A percentile compares a stretch with the other conserved stretches of the same genome.
phyloP scores from a whole-genome alignment of 1,140 invertebrate genomes.

The Steinernema feltiae region DNA sequence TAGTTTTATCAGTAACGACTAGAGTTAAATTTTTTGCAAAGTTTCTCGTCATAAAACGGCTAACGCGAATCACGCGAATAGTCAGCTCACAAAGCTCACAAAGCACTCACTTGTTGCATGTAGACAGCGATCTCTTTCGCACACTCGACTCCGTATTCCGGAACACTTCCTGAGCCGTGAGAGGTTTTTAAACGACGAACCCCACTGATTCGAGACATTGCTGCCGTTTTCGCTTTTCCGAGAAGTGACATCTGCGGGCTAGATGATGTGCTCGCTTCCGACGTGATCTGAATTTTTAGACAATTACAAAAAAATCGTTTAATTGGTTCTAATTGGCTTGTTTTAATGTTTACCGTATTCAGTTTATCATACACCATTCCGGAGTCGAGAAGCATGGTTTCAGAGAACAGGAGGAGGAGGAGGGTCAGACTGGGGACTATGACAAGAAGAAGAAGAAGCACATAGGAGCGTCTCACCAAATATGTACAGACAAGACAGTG shows the following conservation, averaged over 20 bases:
- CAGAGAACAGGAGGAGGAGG: neutral
- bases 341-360: neutral
- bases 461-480: no score
- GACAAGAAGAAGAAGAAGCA: no score
- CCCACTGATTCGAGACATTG: constrained; percentile 84
- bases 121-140: constrained; percentile 71
- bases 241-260: constrained; percentile 35
- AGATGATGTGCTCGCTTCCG: neutral
- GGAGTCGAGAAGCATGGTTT: neutral
- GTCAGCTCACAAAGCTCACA: no score
- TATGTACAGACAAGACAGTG: no score
- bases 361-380: neutral
- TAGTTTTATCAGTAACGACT: no score
- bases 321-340: constrained; percentile 15
- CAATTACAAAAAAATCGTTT: no score
- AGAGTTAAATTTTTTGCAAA: no score
- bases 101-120: constrained; percentile 68
- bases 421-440: no score
- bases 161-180: constrained; percentile 80
- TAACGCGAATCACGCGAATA: no score
- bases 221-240: constrained; percentile 55
- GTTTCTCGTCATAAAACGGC: no score
- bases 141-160: constrained; percentile 84
- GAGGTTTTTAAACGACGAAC: constrained; percentile 78
- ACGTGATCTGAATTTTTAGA: constrained; percentile 17